Evolutionary conservation across 92 coral and sea anemone genomes (phyloP).

Genomic region (Actinostola sp.): DNA sequence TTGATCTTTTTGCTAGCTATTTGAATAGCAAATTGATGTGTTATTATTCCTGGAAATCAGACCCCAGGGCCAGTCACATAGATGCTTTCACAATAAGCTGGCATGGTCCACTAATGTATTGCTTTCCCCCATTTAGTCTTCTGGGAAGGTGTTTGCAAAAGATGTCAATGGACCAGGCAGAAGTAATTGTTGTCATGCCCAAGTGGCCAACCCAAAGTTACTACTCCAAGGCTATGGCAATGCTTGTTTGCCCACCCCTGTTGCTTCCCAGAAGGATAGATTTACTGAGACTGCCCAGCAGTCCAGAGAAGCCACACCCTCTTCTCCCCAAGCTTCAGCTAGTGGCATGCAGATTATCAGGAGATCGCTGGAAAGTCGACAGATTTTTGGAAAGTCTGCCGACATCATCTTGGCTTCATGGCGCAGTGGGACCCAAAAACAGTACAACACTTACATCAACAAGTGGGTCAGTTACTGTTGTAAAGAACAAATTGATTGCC

Average conservation of each 20-base stretch:
- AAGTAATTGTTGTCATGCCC: conserved; percentile 41
- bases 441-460: conserved; percentile 39
- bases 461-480: conserved; percentile 49
- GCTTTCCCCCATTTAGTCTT: conserved; percentile 51
- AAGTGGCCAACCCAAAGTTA: conserved; percentile 54
- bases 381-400: background rate
- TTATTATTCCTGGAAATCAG: conserved; percentile 42
- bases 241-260: conserved; percentile 18
- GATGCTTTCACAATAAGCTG: conserved; percentile 50
- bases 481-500: conserved; percentile 38
- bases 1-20: too few relatives aligned
- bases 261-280: background rate
- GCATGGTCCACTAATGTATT: conserved; percentile 42
- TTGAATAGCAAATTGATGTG: background rate
- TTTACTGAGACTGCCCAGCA: background rate
- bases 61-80: conserved; percentile 37
- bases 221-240: conserved; percentile 28
- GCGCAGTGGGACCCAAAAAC: conserved; percentile 24
- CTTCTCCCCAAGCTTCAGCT: background rate
- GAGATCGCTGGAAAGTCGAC: conserved; percentile 12
- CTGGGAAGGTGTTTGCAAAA: conserved; percentile 46
- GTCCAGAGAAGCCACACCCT: background rate
- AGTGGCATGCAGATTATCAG: conserved; percentile 10
- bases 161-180: conserved; percentile 37
- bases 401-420: too few relatives aligned